Evolutionary conservation across 2,113 vertebrate genomes (phyloP).

Genomic region (Ia io): DNA sequence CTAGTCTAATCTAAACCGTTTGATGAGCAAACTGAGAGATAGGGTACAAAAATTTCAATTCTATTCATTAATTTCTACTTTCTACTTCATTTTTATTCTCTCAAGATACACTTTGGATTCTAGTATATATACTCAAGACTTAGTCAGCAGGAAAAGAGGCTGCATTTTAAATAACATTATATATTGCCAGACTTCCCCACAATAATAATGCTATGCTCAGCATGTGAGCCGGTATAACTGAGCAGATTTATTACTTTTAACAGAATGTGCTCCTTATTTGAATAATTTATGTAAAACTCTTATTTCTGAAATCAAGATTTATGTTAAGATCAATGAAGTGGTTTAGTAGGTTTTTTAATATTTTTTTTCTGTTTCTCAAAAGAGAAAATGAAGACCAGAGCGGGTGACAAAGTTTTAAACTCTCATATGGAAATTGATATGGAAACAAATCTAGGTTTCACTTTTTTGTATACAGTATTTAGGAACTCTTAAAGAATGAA

Average conservation of each 20-base stretch:
- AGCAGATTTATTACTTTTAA: slow-evolving; percentile 44
- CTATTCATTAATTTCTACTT: neutral
- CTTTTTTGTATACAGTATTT: neutral
- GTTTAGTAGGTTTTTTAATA: slow-evolving; percentile 16
- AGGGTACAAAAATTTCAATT: neutral
- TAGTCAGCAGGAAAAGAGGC: slow-evolving; percentile 34
- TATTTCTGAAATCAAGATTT: slow-evolving; percentile 30
- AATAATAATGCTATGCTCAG: slow-evolving; percentile 31
- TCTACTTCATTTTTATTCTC: neutral
- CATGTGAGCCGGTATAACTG: neutral
- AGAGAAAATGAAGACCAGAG: neutral
- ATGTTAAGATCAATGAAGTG: slow-evolving; percentile 42
- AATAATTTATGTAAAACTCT: slow-evolving; percentile 50
- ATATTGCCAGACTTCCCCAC: neutral
- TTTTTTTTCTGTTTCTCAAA: neutral
- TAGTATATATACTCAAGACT: neutral
- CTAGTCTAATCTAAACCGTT: neutral
- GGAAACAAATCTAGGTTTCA: neutral
- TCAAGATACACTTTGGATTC: neutral
- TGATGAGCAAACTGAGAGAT: neutral
- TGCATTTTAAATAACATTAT: slow-evolving; percentile 10
- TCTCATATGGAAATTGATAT: neutral
- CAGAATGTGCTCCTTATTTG: slow-evolving; percentile 35
- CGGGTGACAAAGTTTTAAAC: neutral
- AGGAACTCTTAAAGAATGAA: neutral